phyloP scores from a whole-genome alignment of 1,140 invertebrate genomes.

The Drusus annulatus region DNA sequence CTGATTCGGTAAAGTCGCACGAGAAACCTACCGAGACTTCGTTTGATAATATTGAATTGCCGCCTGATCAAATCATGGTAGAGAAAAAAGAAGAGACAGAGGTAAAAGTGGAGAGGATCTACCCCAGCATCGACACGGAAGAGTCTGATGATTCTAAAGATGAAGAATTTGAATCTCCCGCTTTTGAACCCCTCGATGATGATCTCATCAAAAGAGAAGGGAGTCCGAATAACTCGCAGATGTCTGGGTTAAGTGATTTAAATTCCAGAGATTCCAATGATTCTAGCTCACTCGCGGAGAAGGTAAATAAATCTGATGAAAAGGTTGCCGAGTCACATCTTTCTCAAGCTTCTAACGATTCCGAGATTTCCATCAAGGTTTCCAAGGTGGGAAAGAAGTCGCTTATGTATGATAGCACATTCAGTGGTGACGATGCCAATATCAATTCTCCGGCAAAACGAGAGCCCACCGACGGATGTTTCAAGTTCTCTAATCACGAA shows the following conservation, averaged over 20 bases:
- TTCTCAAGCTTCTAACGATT: conserved; percentile 54
- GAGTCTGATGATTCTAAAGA: conserved; percentile 73
- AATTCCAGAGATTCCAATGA: conserved; percentile 68
- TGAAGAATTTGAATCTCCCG: conserved; percentile 78
- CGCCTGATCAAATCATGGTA: conserved; percentile 48
- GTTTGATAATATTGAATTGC: conserved; percentile 2
- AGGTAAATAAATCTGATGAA: conserved; percentile 21
- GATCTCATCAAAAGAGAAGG: conserved; percentile 57
- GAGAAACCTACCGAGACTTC: conserved; percentile 62
- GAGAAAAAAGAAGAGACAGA: conserved; percentile 56
- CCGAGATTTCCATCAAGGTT: conserved; percentile 42
- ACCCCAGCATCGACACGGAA: conserved; percentile 59
- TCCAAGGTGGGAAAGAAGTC: conserved; percentile 10
- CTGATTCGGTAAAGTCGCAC: conserved; percentile 78
- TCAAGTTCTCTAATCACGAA: conserved; percentile 48
- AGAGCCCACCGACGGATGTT: background rate
- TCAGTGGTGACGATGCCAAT: conserved; percentile 37
- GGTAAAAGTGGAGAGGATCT: conserved; percentile 59
- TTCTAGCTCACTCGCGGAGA: conserved; percentile 56
- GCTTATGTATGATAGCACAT: conserved; percentile 18
- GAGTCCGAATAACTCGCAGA: conserved; percentile 69
- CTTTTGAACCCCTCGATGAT: conserved; percentile 76
- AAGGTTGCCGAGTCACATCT: conserved; percentile 49
- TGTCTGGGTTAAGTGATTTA: conserved; percentile 75
- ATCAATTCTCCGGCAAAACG: background rate